A percentile compares a stretch with the other conserved stretches of the same genome.
Evolutionary conservation across 2,888 invertebrate species (phyloP).

Genomic region (Eupelmus urozonus): DNA sequence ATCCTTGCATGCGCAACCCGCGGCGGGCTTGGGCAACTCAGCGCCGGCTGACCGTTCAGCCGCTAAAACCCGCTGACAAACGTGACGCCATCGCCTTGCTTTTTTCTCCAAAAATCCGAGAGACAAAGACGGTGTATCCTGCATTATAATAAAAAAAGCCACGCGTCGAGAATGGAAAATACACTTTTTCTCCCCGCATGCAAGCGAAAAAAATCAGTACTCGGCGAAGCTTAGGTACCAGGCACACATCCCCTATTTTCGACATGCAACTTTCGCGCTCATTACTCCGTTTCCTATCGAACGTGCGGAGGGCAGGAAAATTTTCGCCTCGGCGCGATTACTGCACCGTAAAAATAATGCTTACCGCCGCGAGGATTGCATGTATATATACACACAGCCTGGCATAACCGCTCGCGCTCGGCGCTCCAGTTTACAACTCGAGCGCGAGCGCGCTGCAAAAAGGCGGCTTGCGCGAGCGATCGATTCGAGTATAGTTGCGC

Average conservation of each 20-base stretch:
- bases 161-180: slow-evolving; percentile 4
- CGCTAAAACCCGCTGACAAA: not conserved
- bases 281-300: too few species aligned
- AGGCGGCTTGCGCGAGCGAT: slow-evolving; percentile 14
- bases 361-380: not conserved
- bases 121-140: not conserved
- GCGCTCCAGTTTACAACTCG: slow-evolving; percentile 47
- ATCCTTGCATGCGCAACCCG: not conserved
- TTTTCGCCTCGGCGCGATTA: too few species aligned
- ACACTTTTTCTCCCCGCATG: not conserved
- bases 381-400: not conserved
- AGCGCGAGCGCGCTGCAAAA: slow-evolving; percentile 13
- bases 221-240: slow-evolving; percentile 10
- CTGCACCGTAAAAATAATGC: not conserved
- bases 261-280: not conserved
- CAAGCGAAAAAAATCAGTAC: slow-evolving; percentile 6
- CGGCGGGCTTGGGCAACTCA: not conserved
- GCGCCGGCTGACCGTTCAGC: not conserved
- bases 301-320: too few species aligned
- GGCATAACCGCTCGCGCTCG: slow-evolving; percentile 31
- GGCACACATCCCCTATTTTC: slow-evolving; percentile 11
- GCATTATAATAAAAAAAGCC: too few species aligned
- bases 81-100: not conserved
- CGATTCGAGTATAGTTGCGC: slow-evolving; percentile 44
- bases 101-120: not conserved